Evolutionary conservation across 2,113 vertebrate species (phyloP), one percentile per base, ranked within the genome.

Genomic region (Ailuropoda melanoleuca): DNA sequence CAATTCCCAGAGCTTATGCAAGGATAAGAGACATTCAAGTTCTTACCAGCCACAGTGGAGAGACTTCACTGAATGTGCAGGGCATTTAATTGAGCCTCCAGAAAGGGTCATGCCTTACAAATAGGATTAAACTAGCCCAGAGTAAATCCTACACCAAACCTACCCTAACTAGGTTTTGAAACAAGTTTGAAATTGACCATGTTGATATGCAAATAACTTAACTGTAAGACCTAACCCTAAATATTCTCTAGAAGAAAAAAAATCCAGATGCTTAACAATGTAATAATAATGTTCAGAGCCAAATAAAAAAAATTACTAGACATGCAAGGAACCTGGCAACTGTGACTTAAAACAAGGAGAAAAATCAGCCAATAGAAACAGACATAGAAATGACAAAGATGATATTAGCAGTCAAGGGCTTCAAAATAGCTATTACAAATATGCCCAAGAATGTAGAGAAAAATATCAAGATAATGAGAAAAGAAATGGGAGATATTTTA

Each of bases 361-460:
- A 82, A 89, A 70, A 37, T 50, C 72, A 84, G n/a, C 84, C 64
- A 85, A 48, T 43, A 95, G 62, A 93, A 95, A 95, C 37, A 62
- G 66, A 34, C 43, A 48, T 68, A 83, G 56, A 87, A 88, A 68
- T 78, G 53, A 91, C 2, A 78, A 92, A 87, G 17, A 46, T 81
- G 37, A 24, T 48, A 84, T 29, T 39, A 72, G 39, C 19, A 15
- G 1, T 72, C 4, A 53, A 86, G 8, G 17, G 46, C 34, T 83
- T 83, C 50, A 64, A 90, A 93, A 48, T 77, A 75, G 29, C n/a
- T 80, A 66, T 56, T 86, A 83, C 17, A 87, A 89, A 92, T 86
- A 81, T 37, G 24, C 3, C 92, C 29, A 19, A 56, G 29, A 96
- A 64, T 62, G 9, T 43, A 77, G 39, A 89, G 48, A 37, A 91